Evolutionary conservation across 2,888 invertebrate genomes (phyloP).

Genomic region (Oligia latruncula): DNA sequence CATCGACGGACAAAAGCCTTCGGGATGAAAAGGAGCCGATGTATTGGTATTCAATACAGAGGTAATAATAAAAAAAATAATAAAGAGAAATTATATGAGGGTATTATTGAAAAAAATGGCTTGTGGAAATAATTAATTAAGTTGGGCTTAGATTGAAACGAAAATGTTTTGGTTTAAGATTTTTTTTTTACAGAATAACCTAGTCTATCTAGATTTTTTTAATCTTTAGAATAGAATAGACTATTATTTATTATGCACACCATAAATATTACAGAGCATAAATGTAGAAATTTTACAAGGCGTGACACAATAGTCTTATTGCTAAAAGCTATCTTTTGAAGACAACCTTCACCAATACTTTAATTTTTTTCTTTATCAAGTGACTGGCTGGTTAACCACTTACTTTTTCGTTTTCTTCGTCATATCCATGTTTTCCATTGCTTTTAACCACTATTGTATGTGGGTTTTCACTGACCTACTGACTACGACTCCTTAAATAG

Average conservation of each 20-base stretch:
- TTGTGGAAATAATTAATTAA: slow-evolving; percentile 18
- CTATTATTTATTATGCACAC: too few species aligned
- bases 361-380: too few species aligned
- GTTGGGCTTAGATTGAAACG: background rate
- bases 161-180: slow-evolving; percentile 2
- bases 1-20: slow-evolving; percentile 58
- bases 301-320: too few species aligned
- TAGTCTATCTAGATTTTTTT: background rate
- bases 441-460: background rate
- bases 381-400: background rate
- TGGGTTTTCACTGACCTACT: background rate
- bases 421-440: background rate
- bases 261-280: too few species aligned
- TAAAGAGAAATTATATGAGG: slow-evolving; percentile 64
- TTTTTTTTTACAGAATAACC: background rate
- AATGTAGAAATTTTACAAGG: too few species aligned
- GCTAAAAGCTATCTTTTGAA: too few species aligned
- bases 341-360: too few species aligned
- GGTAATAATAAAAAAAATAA: slow-evolving; percentile 76
- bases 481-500: too few species aligned
- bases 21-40: slow-evolving; percentile 73
- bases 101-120: slow-evolving; percentile 12
- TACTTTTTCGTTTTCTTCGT: background rate
- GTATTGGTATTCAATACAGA: slow-evolving; percentile 77
- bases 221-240: too few species aligned